Evolutionary conservation across 2,888 invertebrate genomes (phyloP).

Genomic region (Tortrix viridana): DNA sequence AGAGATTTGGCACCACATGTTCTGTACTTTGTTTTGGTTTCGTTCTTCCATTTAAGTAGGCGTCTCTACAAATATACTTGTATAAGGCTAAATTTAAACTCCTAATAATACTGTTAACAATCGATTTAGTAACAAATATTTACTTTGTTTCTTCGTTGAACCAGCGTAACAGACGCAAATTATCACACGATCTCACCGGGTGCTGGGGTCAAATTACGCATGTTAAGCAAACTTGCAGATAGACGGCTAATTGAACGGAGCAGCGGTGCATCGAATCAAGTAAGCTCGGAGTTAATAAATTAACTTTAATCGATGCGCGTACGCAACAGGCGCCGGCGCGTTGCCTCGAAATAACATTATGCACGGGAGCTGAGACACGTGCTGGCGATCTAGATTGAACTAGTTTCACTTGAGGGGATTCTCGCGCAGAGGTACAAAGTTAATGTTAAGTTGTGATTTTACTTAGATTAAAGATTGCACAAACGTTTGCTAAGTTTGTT

Average conservation of each 20-base stretch:
- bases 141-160: too few relatives aligned
- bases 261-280: slow-evolving; percentile 44
- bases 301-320: slow-evolving; percentile 49
- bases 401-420: slow-evolving; percentile 35
- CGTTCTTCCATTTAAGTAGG: too few relatives aligned
- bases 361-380: slow-evolving; percentile 37
- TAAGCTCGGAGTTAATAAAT: slow-evolving; percentile 48
- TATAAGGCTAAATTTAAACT: too few relatives aligned
- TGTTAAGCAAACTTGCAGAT: background rate
- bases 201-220: too few relatives aligned
- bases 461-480: background rate
- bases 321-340: slow-evolving; percentile 45
- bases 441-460: slow-evolving; percentile 24
- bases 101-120: too few relatives aligned
- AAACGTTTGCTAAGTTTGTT: background rate
- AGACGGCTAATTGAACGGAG: slow-evolving; percentile 48
- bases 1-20: too few relatives aligned
- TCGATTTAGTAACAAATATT: too few relatives aligned
- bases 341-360: slow-evolving; percentile 37
- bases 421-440: slow-evolving; percentile 22
- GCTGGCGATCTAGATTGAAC: slow-evolving; percentile 36
- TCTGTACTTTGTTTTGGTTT: too few relatives aligned
- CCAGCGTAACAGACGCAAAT: too few relatives aligned
- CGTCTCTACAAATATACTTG: too few relatives aligned
- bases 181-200: too few relatives aligned